Conservation (phyloP, 2,797 vertebrate species). For the Alosa sapidissima region DNA sequence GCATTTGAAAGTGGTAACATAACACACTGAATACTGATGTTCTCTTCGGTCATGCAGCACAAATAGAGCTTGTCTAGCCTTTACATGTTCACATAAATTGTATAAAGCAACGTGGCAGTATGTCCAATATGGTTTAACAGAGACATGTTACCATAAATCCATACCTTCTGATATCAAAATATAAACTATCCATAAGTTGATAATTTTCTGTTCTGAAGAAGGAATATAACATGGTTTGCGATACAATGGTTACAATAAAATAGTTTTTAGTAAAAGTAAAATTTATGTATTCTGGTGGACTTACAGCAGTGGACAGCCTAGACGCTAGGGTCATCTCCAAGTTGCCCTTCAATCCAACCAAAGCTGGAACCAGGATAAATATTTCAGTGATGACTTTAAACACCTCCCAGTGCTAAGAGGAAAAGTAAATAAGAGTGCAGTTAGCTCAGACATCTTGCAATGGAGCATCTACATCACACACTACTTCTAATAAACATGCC, state of each 20-base stretch:
- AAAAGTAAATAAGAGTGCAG: slow-evolving; percentile 23
- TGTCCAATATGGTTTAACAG: neutral
- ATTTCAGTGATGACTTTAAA: slow-evolving; percentile 90
- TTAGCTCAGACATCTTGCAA: neutral
- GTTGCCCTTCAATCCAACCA: slow-evolving; percentile 97
- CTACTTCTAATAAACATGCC: neutral
- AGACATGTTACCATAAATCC: neutral
- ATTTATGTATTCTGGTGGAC: slow-evolving; percentile 48
- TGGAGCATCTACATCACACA: neutral
- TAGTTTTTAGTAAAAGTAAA: neutral
- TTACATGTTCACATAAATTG: neutral
- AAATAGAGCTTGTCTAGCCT: neutral
- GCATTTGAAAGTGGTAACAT: neutral
- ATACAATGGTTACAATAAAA: neutral
- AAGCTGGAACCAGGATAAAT: slow-evolving; percentile 91
- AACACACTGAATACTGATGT: neutral
- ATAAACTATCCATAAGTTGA: neutral
- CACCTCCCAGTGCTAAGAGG: slow-evolving; percentile 90
- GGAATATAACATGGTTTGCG: neutral
- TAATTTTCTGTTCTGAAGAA: neutral
- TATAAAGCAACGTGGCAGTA: neutral
- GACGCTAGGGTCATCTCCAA: slow-evolving; percentile 97
- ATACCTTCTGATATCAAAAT: too few relatives aligned
- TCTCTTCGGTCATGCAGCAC: neutral
- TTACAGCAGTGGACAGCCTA: slow-evolving; percentile 94